A percentile compares a stretch with the other conserved stretches of the same genome.
phyloP scores from a whole-genome alignment of 2,888 invertebrate genomes.

The Phrixothrix hirtus region DNA sequence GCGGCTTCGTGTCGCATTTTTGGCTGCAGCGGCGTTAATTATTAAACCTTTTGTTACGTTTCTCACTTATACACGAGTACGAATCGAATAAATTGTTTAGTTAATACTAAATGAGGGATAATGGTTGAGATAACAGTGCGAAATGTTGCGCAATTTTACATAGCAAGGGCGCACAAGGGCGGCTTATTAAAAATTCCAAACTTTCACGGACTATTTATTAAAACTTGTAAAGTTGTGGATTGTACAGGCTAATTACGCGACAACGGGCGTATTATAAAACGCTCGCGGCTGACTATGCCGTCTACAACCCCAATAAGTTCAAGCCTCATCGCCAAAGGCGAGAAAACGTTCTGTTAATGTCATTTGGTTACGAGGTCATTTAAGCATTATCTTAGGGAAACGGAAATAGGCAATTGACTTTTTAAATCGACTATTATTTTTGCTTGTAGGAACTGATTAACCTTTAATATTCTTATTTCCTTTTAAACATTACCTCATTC shows the following conservation, averaged over 20 bases:
- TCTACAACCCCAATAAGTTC: constrained; percentile 34
- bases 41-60: constrained; percentile 16
- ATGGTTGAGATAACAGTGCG: neutral
- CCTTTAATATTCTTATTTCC: constrained; percentile 31
- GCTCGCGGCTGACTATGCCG: constrained; percentile 27
- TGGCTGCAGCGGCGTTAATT: constrained; percentile 19
- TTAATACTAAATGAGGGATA: too few relatives aligned
- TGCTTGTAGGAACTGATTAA: constrained; percentile 27
- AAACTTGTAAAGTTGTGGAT: constrained; percentile 39
- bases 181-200: constrained; percentile 19
- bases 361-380: constrained; percentile 48
- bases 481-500: constrained; percentile 23
- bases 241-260: constrained; percentile 39
- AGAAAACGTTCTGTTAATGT: constrained; percentile 49
- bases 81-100: too few relatives aligned
- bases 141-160: neutral
- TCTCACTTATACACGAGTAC: too few relatives aligned
- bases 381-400: constrained; percentile 45
- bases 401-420: constrained; percentile 52
- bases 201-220: constrained; percentile 37
- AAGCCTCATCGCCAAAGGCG: constrained; percentile 38
- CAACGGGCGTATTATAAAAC: constrained; percentile 36
- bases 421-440: constrained; percentile 44
- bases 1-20: constrained; percentile 20
- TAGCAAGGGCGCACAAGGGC: neutral